A percentile compares a stretch with the other conserved stretches of the same genome.
Conservation (phyloP, 2,888 invertebrate genomes). For the Idaea biselata region DNA sequence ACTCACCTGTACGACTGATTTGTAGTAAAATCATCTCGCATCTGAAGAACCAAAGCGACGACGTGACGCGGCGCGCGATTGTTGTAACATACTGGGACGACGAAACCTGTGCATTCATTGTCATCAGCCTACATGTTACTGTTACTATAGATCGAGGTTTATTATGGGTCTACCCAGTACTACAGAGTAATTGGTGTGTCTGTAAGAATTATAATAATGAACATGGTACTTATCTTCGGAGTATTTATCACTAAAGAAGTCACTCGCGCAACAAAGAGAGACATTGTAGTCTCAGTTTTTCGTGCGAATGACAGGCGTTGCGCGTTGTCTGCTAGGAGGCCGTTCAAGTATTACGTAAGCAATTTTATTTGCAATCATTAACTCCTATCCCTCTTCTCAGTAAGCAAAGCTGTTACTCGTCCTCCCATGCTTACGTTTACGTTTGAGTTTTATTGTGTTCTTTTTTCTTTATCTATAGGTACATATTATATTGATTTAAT, state of each 20-base stretch:
- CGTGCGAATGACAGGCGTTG: neutral
- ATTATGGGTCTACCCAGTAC: slow-evolving; percentile 2
- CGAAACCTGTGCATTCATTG: neutral
- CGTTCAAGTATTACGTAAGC: no score
- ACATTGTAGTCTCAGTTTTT: neutral
- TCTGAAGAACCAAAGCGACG: neutral
- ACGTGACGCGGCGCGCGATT: neutral
- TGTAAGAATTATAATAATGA: neutral
- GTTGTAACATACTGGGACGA: neutral
- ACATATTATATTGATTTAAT: no score
- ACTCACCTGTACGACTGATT: neutral
- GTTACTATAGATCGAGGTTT: slow-evolving; percentile 8
- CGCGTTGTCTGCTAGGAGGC: neutral
- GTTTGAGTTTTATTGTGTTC: no score
- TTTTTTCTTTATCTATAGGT: no score
- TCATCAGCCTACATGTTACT: slow-evolving; percentile 4
- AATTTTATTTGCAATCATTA: no score
- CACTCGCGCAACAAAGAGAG: neutral
- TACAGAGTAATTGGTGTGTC: slow-evolving; percentile 10
- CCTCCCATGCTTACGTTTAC: no score
- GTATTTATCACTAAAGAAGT: neutral
- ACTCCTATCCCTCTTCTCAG: no score
- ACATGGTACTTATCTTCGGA: neutral
- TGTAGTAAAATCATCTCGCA: neutral
- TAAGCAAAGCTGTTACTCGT: no score